Evolutionary conservation across 2,113 vertebrate genomes (phyloP).

Genomic region (Cheirogaleus medius): DNA sequence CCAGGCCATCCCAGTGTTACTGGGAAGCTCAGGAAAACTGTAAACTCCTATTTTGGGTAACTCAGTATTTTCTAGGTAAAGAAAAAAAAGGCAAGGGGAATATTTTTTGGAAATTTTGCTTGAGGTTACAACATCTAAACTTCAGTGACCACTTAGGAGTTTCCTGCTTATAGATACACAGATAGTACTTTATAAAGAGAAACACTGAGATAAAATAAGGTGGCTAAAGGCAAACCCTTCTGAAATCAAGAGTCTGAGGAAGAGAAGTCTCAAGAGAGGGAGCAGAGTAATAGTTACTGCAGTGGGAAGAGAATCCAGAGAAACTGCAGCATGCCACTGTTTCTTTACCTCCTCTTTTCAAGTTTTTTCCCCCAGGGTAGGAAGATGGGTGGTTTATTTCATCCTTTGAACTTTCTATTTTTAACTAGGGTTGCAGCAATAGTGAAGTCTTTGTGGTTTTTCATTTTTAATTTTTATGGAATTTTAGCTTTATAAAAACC

Average conservation of each 20-base stretch:
- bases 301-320: neutral
- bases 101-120: neutral
- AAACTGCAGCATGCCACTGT: neutral
- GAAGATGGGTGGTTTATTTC: conserved; percentile 49
- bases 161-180: neutral
- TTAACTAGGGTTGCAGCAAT: conserved; percentile 53
- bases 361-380: neutral
- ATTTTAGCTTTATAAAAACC: conserved; percentile 63
- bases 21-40: neutral
- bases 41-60: neutral
- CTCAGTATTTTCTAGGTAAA: neutral
- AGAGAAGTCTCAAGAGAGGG: neutral
- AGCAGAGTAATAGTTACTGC: neutral
- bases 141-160: neutral
- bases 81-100: neutral
- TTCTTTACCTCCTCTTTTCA: neutral
- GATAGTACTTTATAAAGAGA: neutral
- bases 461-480: conserved; percentile 66
- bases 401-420: conserved; percentile 63
- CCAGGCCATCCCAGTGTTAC: neutral
- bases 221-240: neutral
- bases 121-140: neutral
- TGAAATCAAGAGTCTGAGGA: neutral
- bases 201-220: neutral
- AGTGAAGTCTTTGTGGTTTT: conserved; percentile 55